phyloP scores from a whole-genome alignment of 2,113 vertebrate genomes.

The Gorsachius goisagi region DNA sequence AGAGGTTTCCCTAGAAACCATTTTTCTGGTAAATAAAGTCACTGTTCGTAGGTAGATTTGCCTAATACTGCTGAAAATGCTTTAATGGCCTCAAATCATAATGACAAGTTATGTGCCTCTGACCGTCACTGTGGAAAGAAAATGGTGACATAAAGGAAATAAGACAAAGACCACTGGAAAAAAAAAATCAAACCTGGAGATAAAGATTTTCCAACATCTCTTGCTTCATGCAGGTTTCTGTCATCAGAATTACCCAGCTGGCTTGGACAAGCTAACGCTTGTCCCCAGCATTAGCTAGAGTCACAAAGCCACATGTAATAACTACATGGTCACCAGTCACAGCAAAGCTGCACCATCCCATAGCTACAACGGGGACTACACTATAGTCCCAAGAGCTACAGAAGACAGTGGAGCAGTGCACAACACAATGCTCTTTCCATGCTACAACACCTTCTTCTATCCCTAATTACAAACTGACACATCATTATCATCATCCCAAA shows the following conservation, averaged over 20 bases:
- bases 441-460: neutral
- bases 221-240: neutral
- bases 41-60: neutral
- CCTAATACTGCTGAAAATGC: constrained; percentile 12
- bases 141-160: neutral
- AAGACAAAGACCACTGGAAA: neutral
- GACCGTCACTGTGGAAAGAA: neutral
- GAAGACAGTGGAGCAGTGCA: neutral
- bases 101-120: neutral
- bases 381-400: neutral
- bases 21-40: constrained; percentile 43
- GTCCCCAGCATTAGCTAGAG: neutral
- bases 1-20: constrained; percentile 60
- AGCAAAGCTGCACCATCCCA: neutral
- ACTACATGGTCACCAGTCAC: neutral
- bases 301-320: neutral
- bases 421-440: neutral
- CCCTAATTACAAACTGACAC: neutral
- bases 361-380: neutral
- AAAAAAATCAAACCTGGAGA: neutral
- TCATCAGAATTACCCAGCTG: neutral
- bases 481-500: neutral
- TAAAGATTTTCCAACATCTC: neutral
- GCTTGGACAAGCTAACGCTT: neutral
- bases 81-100: constrained; percentile 5